A percentile compares a stretch with the other conserved stretches of the same genome.
phyloP scores from a whole-genome alignment of 2,113 vertebrate species.

The Planiliza haematocheilus region DNA sequence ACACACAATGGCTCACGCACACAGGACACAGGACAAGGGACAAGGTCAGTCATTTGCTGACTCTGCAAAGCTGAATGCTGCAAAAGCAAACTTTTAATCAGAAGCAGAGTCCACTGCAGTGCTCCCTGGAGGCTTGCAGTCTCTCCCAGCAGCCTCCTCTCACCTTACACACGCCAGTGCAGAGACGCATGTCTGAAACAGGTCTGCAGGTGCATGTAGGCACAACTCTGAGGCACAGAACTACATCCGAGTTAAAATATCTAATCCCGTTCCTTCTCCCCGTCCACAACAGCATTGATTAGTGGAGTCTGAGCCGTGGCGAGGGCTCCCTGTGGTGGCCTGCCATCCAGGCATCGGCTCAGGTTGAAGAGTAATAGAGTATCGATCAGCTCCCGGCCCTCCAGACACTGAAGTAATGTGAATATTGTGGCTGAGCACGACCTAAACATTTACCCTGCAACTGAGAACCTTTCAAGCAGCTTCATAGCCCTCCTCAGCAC shows the following conservation, averaged over 20 bases:
- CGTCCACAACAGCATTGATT: conserved; percentile 53
- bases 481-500: conserved; percentile 13
- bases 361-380: conserved; percentile 69
- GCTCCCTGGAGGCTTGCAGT: conserved; percentile 34
- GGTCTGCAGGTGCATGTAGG: not conserved
- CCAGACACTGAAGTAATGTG: conserved; percentile 70
- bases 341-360: conserved; percentile 38
- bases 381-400: conserved; percentile 61
- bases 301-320: conserved; percentile 40
- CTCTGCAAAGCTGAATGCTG: conserved; percentile 62
- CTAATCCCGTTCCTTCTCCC: conserved; percentile 34
- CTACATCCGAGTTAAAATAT: conserved; percentile 52
- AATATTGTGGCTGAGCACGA: conserved; percentile 65
- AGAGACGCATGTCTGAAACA: conserved; percentile 8
- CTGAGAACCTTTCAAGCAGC: conserved; percentile 57
- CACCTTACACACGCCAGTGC: conserved; percentile 34
- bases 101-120: conserved; percentile 61
- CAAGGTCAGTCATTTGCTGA: conserved; percentile 71
- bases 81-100: conserved; percentile 66
- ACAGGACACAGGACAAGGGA: conserved; percentile 37
- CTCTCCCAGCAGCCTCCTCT: conserved; percentile 31
- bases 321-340: conserved; percentile 55
- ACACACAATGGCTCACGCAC: conserved; percentile 6
- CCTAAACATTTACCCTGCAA: conserved; percentile 62
- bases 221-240: conserved; percentile 3